phyloP scores from a whole-genome alignment of 2,113 vertebrate species.

The Xenopus tropicalis region DNA sequence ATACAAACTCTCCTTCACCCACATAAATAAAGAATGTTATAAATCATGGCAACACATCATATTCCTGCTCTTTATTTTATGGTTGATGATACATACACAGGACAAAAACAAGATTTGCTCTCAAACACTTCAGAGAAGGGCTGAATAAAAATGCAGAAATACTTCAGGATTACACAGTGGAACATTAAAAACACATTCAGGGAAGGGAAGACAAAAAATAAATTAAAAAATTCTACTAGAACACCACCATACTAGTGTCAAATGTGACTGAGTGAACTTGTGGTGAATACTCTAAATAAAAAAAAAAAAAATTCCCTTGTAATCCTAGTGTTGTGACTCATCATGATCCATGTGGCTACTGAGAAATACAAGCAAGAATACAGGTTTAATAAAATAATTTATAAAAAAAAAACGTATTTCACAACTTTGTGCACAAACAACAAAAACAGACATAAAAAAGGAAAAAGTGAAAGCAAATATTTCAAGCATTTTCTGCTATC shows the following conservation, averaged over 20 bases:
- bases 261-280: not conserved
- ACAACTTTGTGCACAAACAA: not conserved
- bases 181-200: not conserved
- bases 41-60: not conserved
- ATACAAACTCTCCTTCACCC: no score
- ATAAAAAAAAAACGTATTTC: no score
- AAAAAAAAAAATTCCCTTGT: no score
- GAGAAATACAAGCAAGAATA: not conserved
- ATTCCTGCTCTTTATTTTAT: constrained; percentile 35
- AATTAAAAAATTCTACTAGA: not conserved
- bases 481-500: not conserved
- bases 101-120: no score
- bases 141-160: not conserved
- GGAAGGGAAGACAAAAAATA: not conserved
- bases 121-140: not conserved
- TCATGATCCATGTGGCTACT: not conserved
- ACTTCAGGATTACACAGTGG: not conserved
- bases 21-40: no score
- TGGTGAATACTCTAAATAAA: no score
- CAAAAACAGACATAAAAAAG: not conserved
- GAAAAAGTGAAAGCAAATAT: not conserved
- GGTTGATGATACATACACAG: not conserved
- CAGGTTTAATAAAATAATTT: not conserved
- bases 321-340: no score
- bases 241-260: not conserved